Evolutionary conservation across 2,113 vertebrate genomes (phyloP).

Genomic region (Atherinomorus stipes): DNA sequence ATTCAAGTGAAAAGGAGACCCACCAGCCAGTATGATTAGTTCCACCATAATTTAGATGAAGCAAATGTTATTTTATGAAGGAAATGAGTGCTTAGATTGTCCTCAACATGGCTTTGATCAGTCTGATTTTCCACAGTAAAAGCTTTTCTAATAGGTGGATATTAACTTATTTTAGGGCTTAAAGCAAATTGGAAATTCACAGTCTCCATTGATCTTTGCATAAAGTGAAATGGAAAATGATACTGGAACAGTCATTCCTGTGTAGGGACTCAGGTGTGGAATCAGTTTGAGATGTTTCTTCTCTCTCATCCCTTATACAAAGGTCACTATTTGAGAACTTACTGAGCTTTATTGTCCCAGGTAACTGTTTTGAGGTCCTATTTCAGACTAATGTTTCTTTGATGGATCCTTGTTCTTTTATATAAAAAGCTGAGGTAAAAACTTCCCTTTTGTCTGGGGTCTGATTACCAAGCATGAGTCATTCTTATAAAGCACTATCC

Average conservation of each 20-base stretch:
- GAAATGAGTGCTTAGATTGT: constrained; percentile 43
- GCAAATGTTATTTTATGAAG: constrained; percentile 28
- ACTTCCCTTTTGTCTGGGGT: constrained; percentile 70
- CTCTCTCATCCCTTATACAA: constrained; percentile 50
- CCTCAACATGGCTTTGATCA: constrained; percentile 57
- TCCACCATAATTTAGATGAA: constrained; percentile 65
- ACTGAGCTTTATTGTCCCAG: constrained; percentile 66
- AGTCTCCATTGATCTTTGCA: constrained; percentile 52
- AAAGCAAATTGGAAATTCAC: constrained; percentile 64
- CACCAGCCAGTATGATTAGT: constrained; percentile 56
- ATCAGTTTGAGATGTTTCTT: constrained; percentile 25
- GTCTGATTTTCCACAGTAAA: constrained; percentile 49
- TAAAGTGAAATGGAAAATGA: constrained; percentile 42
- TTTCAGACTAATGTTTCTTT: constrained; percentile 67
- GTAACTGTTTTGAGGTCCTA: constrained; percentile 61
- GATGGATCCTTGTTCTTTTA: constrained; percentile 57
- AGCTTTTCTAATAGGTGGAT: constrained; percentile 48
- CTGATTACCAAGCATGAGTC: constrained; percentile 71
- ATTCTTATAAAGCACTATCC: constrained; percentile 59
- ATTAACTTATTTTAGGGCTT: constrained; percentile 57
- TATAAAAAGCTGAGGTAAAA: constrained; percentile 70
- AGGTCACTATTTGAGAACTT: constrained; percentile 65
- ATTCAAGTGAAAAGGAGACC: constrained; percentile 59
- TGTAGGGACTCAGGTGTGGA: constrained; percentile 49
- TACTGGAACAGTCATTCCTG: constrained; percentile 35